These are phyloP conservation scores for Micromussa lordhowensis DNA, from an alignment of 92 coral and sea anemone species.

Conservation along the genomic window DNA sequence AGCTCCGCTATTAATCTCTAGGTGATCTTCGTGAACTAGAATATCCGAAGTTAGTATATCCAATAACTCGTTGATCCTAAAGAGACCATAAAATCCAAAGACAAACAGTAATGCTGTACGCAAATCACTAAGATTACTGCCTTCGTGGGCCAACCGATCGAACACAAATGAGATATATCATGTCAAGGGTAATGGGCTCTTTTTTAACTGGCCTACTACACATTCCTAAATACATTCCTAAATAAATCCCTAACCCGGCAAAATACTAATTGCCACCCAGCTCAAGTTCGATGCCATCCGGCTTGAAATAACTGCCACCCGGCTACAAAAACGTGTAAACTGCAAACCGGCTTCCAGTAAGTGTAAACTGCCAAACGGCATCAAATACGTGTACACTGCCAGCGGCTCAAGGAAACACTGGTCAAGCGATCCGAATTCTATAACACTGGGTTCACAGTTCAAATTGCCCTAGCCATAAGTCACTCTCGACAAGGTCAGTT, in stretches of 20 bases:
- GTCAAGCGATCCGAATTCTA: not conserved
- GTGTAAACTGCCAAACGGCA: too few relatives aligned
- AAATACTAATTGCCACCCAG: too few relatives aligned
- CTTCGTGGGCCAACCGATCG: conserved; percentile 18
- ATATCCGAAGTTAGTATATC: conserved; percentile 46
- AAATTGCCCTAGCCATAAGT: not conserved
- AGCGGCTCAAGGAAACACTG: not conserved
- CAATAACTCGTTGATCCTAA: conserved; percentile 49
- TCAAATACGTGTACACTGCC: conserved; percentile 33
- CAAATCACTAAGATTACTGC: too few relatives aligned
- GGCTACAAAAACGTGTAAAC: too few relatives aligned
- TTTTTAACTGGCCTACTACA: conserved; percentile 42
- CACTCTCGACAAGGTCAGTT: conserved; percentile 14
- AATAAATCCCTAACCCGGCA: too few relatives aligned
- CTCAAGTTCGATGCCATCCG: too few relatives aligned
- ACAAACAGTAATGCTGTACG: too few relatives aligned
- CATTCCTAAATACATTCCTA: conserved; percentile 9
- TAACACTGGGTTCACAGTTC: not conserved
- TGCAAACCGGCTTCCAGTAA: too few relatives aligned
- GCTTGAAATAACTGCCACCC: too few relatives aligned
- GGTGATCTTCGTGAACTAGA: conserved; percentile 26
- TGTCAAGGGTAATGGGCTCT: too few relatives aligned
- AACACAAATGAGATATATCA: conserved; percentile 33
- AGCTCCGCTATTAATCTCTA: too few relatives aligned
- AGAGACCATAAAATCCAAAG: conserved; percentile 55